Evolutionary conservation across 2,113 vertebrate species (phyloP), one percentile per base, ranked within the genome.

Genomic region (Centropus bengalensis): DNA sequence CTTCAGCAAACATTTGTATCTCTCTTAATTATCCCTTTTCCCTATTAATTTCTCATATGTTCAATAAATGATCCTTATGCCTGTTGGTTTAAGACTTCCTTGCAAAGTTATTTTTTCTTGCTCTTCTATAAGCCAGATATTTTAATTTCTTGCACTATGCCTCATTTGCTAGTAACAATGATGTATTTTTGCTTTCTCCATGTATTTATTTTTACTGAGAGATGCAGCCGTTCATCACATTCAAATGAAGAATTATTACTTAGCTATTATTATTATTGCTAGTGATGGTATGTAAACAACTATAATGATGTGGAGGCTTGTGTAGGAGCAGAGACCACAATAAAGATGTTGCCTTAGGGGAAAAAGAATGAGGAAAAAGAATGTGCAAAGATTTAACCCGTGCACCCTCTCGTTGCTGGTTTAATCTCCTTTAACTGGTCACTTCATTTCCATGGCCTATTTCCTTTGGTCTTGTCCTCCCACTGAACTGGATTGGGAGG

Each of bases 161-260:
- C 91, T 96, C 96, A 95, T 96, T 97, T 95, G 69, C 86, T 89
- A 45, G 86, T 85, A 97, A 96, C 94, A 96, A 87, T 96, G 96
- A 97, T 96, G 49, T 94, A 95, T 96, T 91, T 94, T 94, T 62
- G 76, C 66, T 68, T 94, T 94, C 85, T 64, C 49, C 49, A n/a
- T 76, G 69, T 95, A 90, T 96, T 96, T 97, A 95, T 96, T 94
- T 95, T 95, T 88, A 88, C 93, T 62, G 68, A 88, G 95, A 94
- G 69, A 80, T 54, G 86, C 67, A 87, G 69, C 73, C 77, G 24
- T 96, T 97, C 91, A 95, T 96, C 96, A 96, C 88, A 70, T 86
- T 94, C 93, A 96, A 95, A 96, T 91, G 94, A 96, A 96, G 93
- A 97, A 94, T 94, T 93, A 95, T 95, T 95, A 90, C 88, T 90